Evolutionary conservation across 2,113 vertebrate species (phyloP).

Genomic region (Peromyscus maniculatus): DNA sequence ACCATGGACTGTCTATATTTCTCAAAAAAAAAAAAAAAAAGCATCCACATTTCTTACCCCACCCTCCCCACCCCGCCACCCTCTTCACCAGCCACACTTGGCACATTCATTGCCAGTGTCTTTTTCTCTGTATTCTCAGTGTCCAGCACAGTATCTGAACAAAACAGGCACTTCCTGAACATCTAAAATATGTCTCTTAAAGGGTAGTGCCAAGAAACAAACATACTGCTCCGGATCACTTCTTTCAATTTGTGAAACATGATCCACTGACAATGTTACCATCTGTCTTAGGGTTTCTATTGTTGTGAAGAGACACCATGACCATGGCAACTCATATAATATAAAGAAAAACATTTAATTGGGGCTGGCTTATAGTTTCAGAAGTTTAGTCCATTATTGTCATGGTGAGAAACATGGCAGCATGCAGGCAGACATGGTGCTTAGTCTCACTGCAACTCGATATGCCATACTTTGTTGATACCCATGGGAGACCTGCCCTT

Average conservation of each 20-base stretch:
- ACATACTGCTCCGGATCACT: background rate
- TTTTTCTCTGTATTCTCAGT: slow-evolving; percentile 24
- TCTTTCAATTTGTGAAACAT: slow-evolving; percentile 26
- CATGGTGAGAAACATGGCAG: background rate
- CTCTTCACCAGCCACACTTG: background rate
- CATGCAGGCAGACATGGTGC: background rate
- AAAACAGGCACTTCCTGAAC: background rate
- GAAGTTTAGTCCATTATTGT: background rate
- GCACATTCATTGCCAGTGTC: background rate
- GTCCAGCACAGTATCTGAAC: background rate
- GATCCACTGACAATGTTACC: slow-evolving; percentile 12
- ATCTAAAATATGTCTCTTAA: background rate
- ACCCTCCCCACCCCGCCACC: no score
- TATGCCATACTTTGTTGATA: no score
- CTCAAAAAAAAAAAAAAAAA: background rate
- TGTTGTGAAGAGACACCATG: background rate
- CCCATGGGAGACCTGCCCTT: no score
- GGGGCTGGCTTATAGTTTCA: background rate
- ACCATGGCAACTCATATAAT: background rate
- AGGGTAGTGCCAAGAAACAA: background rate
- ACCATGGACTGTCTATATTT: background rate
- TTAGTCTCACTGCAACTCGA: no score
- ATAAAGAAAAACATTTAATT: background rate
- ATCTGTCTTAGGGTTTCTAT: background rate
- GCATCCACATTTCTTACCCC: background rate